Evolutionary conservation across 2,113 vertebrate species (phyloP), one percentile per base, ranked within the genome.

Genomic region (Ardeotis arabs): DNA sequence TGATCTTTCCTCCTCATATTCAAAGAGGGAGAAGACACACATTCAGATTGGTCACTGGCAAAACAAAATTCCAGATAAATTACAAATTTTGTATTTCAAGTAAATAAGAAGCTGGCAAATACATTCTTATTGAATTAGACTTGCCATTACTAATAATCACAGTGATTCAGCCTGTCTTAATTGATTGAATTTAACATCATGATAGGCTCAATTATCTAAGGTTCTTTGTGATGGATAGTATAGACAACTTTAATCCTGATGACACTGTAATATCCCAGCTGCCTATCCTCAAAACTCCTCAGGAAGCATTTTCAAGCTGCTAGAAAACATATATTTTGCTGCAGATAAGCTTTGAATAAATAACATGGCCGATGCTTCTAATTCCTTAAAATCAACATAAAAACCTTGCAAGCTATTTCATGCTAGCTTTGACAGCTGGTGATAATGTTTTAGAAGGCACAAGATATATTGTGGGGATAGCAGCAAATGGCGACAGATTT

Each of bases 351-450:
- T 95, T 73, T 80, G 83, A 97, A 97, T 96, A 97, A 97, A 98
- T 96, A 97, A 90, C 86, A 96, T 53, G 84, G 45, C 37, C 69
- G 88, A 60, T 94, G 93, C 63, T 96, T 96, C 80, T 97, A 96
- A 97, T 96, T 97, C 96, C 92, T 97, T 97, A 96, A 98, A 97
- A 96, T 97, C 90, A 97, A 74, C 90, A 83, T 91, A 86, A 96
- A 98, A 97, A 47, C 63, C 41, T 91, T 97, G 68, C 70, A 95
- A 95, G 88, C n/a, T 97, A 93, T 98, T 98, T 97, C 87, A 96
- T 97, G 95, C 76, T 93, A 97, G 60, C 55, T 96, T 97, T 97
- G 89, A 97, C 78, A 96, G 91, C 62, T 89, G 39, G 20, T 55
- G 56, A 96, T 97, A 96, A 88, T 63, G 68, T 97, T 96, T 96